Conservation (phyloP, 2,888 invertebrate genomes). For the Mesorhabditis sp. region DNA sequence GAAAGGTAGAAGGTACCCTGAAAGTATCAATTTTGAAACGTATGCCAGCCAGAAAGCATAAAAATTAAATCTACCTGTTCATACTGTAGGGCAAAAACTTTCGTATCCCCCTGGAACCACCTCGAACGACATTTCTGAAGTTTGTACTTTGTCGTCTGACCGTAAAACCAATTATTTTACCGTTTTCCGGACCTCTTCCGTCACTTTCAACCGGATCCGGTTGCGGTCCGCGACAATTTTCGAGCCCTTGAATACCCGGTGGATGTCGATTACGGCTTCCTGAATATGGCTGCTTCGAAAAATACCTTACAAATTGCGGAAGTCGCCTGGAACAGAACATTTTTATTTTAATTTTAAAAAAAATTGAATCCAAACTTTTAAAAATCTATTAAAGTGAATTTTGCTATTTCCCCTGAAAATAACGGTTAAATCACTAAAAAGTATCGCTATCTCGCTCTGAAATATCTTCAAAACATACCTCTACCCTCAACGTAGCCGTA, state of each 20-base stretch:
- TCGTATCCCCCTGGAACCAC: neutral
- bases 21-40: constrained; percentile 6
- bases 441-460: neutral
- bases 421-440: too few relatives aligned
- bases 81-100: neutral
- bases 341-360: too few relatives aligned
- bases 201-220: constrained; percentile 12
- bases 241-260: too few relatives aligned
- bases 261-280: too few relatives aligned
- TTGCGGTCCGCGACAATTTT: constrained; percentile 1
- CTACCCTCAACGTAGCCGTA: neutral
- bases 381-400: neutral
- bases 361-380: neutral
- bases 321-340: too few relatives aligned
- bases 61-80: neutral
- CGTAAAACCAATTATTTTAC: neutral
- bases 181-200: neutral
- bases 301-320: too few relatives aligned
- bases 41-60: neutral
- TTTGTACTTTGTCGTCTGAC: neutral
- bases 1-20: constrained; percentile 20
- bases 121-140: neutral
- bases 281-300: too few relatives aligned
- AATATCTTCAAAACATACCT: neutral
- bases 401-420: too few relatives aligned